Evolutionary conservation across 2,888 invertebrate genomes (phyloP).

Genomic region (Hydrotaea diabolus): DNA sequence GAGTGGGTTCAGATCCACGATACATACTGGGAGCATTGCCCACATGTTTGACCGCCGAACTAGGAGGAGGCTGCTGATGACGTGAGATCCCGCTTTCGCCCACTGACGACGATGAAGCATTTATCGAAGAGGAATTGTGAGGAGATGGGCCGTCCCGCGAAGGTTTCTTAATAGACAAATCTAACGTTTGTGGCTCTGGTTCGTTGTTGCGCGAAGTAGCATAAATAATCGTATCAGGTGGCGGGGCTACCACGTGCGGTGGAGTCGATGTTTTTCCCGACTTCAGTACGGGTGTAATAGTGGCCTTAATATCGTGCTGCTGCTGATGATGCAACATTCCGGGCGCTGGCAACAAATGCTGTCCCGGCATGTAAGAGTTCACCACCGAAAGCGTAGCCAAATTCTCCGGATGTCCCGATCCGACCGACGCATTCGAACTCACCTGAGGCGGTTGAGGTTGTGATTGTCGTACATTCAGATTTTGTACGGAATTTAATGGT

Average conservation of each 20-base stretch:
- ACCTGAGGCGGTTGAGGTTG: constrained; percentile 58
- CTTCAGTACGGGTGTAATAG: constrained; percentile 84
- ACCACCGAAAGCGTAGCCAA: constrained; percentile 88
- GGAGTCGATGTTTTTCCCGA: constrained; percentile 75
- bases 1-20: constrained; percentile 72
- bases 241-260: constrained; percentile 74
- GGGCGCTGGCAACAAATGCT: constrained; percentile 70
- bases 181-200: constrained; percentile 86
- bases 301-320: constrained; percentile 83
- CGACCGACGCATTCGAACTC: constrained; percentile 46
- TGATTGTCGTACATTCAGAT: constrained; percentile 67
- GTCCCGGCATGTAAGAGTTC: constrained; percentile 79
- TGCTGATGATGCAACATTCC: constrained; percentile 72
- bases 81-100: constrained; percentile 62
- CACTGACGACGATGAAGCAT: constrained; percentile 70
- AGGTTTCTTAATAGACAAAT: constrained; percentile 89
- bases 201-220: constrained; percentile 81
- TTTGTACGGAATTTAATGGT: constrained; percentile 52
- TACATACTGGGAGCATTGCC: constrained; percentile 75
- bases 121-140: constrained; percentile 75
- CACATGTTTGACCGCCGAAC: constrained; percentile 74
- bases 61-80: constrained; percentile 69
- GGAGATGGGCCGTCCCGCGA: constrained; percentile 80
- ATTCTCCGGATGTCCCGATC: constrained; percentile 77
- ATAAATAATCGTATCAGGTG: constrained; percentile 78